A percentile compares a stretch with the other conserved stretches of the same genome.
These are phyloP conservation scores for Philhelius pedissequus DNA, from an alignment of 2,888 invertebrate species.

Conservation along the genomic window DNA sequence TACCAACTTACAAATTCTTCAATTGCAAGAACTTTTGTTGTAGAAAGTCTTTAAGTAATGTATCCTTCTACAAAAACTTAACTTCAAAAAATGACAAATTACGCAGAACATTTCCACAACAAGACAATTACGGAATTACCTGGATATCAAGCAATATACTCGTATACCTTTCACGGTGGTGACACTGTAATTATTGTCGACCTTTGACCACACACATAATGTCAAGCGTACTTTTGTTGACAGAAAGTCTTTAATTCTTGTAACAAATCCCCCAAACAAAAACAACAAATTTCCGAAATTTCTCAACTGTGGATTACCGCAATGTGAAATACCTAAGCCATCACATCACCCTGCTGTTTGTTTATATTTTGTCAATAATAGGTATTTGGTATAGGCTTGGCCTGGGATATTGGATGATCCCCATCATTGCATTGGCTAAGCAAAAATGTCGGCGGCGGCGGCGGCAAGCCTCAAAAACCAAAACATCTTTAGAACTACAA, in stretches of 20 bases:
- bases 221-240: not conserved
- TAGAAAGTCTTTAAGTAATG: not conserved
- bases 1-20: not conserved
- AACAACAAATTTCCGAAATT: constrained; percentile 56
- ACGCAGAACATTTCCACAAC: constrained; percentile 17
- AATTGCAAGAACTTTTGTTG: not conserved
- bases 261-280: constrained; percentile 32
- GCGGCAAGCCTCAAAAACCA: constrained; percentile 31
- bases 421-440: constrained; percentile 17
- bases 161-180: constrained; percentile 20
- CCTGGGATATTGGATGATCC: constrained; percentile 24
- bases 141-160: constrained; percentile 29
- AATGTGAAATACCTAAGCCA: constrained; percentile 49
- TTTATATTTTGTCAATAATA: not conserved
- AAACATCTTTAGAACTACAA: constrained; percentile 11
- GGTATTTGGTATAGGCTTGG: constrained; percentile 34
- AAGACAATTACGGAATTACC: constrained; percentile 40
- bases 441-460: not conserved
- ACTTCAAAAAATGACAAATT: constrained; percentile 26
- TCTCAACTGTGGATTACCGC: constrained; percentile 43
- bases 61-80: not conserved
- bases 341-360: constrained; percentile 29
- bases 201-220: constrained; percentile 34
- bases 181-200: constrained; percentile 43
- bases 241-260: constrained; percentile 1